phyloP scores from a whole-genome alignment of 35 echinoderm and acorn worm genomes.

The Apostichopus californicus region DNA sequence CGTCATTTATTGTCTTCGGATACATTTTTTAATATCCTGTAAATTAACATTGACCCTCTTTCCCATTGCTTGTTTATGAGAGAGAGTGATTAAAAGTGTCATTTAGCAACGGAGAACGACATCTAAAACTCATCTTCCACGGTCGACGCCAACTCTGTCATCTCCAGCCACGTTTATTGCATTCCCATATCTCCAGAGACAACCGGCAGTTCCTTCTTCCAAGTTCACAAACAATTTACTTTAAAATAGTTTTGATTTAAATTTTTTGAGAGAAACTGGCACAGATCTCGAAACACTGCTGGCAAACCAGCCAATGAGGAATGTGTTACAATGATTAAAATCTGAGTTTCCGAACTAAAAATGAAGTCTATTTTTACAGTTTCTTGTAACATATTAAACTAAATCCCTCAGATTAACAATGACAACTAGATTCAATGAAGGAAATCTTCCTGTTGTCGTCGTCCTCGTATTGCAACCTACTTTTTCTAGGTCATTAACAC shows the following conservation, averaged over 20 bases:
- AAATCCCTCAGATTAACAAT: not conserved
- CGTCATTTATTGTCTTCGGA: not conserved
- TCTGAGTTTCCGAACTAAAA: not conserved
- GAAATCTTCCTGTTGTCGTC: not conserved
- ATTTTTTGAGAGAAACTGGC: not conserved
- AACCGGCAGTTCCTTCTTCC: not conserved
- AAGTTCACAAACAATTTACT: not conserved
- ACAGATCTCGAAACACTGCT: not conserved
- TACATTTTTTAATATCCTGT: not conserved
- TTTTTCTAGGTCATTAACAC: slow-evolving; percentile 23
- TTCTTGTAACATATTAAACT: not conserved
- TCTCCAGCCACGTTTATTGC: not conserved
- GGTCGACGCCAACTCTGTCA: not conserved
- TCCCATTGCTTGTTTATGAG: not conserved
- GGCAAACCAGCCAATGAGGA: not conserved
- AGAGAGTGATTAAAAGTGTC: not conserved
- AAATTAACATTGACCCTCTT: slow-evolving; percentile 19
- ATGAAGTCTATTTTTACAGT: not conserved
- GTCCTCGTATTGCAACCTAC: slow-evolving; percentile 2
- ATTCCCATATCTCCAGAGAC: not conserved
- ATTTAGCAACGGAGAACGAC: not conserved
- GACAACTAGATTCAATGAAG: slow-evolving; percentile 13
- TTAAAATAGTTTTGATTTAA: slow-evolving; percentile 1
- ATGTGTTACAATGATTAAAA: slow-evolving; percentile 8
- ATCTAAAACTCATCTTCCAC: not conserved